These are phyloP conservation scores for Cephus runcator DNA, from an alignment of 2,888 invertebrate species.

Conservation along the genomic window DNA sequence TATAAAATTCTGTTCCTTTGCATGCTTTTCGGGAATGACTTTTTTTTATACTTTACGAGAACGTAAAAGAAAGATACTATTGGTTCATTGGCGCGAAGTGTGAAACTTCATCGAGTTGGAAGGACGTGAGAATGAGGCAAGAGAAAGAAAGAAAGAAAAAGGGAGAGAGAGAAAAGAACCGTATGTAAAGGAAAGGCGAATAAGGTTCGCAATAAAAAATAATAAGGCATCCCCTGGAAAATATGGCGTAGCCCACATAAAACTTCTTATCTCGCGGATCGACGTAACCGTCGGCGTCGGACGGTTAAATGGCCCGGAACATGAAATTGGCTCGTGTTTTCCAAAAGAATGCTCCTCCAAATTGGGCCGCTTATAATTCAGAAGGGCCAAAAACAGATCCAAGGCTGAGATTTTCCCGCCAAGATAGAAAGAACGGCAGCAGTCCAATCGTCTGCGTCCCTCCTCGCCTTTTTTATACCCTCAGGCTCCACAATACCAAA, in stretches of 20 bases:
- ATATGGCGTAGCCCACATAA: not conserved
- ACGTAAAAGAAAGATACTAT: not conserved
- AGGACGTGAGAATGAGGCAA: not conserved
- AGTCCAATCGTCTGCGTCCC: not conserved
- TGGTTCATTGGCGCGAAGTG: not conserved
- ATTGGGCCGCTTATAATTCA: conserved; percentile 17
- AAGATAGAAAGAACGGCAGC: not conserved
- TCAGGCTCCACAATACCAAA: not conserved
- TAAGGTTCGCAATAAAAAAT: conserved; percentile 44
- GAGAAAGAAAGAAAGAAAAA: not conserved
- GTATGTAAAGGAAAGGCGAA: not conserved
- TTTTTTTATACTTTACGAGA: not conserved
- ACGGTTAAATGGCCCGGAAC: conserved; percentile 50
- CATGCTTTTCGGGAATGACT: not conserved
- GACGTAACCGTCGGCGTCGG: conserved; percentile 8
- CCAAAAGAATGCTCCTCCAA: conserved; percentile 12
- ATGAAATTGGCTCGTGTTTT: conserved; percentile 41
- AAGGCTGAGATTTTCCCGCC: conserved; percentile 1
- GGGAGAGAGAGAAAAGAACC: not conserved
- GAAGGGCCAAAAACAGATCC: not conserved
- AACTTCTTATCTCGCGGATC: not conserved
- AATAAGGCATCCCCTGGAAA: conserved; percentile 39
- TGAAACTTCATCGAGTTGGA: not conserved
- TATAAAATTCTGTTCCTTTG: not conserved
- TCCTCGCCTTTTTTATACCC: not conserved